A percentile compares a stretch with the other conserved stretches of the same genome.
These are phyloP conservation scores for Micoletzkya japonica DNA, from an alignment of 2,888 invertebrate species.

Conservation along the genomic window DNA sequence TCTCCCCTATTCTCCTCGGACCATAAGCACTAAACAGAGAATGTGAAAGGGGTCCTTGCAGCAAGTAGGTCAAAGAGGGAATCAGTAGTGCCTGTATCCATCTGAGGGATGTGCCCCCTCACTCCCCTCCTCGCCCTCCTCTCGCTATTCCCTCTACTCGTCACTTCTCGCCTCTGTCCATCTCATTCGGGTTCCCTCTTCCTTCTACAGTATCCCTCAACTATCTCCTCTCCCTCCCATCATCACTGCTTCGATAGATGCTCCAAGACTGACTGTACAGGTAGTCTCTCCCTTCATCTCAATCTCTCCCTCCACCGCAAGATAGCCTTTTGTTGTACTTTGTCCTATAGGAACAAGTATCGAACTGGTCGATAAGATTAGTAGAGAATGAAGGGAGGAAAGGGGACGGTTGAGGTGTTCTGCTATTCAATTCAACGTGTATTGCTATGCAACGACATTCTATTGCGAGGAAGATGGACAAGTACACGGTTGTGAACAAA, in stretches of 20 bases:
- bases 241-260: constrained; percentile 10
- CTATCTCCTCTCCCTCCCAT: not conserved
- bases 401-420: not conserved
- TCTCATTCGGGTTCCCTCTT: not conserved
- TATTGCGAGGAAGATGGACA: too few relatives aligned
- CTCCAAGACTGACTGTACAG: constrained; percentile 3
- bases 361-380: too few relatives aligned
- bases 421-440: not conserved
- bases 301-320: too few relatives aligned
- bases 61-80: constrained; percentile 4
- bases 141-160: not conserved
- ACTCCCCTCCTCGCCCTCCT: not conserved
- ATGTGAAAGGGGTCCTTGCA: constrained; percentile 2
- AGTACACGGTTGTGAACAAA: too few relatives aligned
- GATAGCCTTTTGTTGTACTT: too few relatives aligned
- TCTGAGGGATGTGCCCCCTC: not conserved
- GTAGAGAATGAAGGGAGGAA: too few relatives aligned
- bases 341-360: too few relatives aligned
- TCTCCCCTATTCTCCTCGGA: not conserved
- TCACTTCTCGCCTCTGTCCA: not conserved
- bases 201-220: constrained; percentile 25
- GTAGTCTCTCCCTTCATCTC: not conserved
- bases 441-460: too few relatives aligned
- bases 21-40: not conserved
- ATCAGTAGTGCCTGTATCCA: too few relatives aligned